phyloP scores from a whole-genome alignment of 2,888 invertebrate species.

The Drosophila mettleri region DNA sequence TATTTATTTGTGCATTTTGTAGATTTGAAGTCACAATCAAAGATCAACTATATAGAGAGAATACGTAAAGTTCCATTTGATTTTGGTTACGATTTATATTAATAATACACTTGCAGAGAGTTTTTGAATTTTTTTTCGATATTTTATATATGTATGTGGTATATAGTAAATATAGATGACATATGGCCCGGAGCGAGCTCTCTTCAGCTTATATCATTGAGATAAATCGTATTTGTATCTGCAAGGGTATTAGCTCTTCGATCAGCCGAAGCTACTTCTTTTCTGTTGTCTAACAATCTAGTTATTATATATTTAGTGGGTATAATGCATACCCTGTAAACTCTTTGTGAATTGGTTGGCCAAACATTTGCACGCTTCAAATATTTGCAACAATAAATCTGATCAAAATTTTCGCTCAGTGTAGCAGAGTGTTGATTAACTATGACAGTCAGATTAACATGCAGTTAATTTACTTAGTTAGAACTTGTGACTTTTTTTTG shows the following conservation, averaged over 20 bases:
- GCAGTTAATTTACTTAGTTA: constrained; percentile 49
- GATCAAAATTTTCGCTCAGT: constrained; percentile 13
- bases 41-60: constrained; percentile 26
- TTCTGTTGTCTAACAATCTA: constrained; percentile 3
- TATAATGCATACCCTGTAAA: constrained; percentile 9
- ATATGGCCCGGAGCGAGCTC: neutral
- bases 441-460: constrained; percentile 64
- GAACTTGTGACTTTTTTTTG: constrained; percentile 5
- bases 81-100: neutral
- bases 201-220: neutral
- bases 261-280: neutral
- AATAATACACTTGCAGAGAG: constrained; percentile 12
- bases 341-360: constrained; percentile 29
- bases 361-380: constrained; percentile 55
- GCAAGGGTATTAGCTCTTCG: constrained; percentile 11
- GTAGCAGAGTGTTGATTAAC: constrained; percentile 41
- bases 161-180: neutral
- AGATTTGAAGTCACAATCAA: constrained; percentile 25
- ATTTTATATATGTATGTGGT: neutral
- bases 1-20: constrained; percentile 43
- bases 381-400: constrained; percentile 57
- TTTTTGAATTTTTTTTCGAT: too few species aligned
- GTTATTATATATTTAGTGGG: neutral
- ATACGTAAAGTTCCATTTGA: constrained; percentile 15
- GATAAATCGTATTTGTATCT: neutral